A percentile compares a stretch with the other conserved stretches of the same genome.
Evolutionary conservation across 2,797 vertebrate genomes (phyloP).

Genomic region (Sphenodon punctatus): DNA sequence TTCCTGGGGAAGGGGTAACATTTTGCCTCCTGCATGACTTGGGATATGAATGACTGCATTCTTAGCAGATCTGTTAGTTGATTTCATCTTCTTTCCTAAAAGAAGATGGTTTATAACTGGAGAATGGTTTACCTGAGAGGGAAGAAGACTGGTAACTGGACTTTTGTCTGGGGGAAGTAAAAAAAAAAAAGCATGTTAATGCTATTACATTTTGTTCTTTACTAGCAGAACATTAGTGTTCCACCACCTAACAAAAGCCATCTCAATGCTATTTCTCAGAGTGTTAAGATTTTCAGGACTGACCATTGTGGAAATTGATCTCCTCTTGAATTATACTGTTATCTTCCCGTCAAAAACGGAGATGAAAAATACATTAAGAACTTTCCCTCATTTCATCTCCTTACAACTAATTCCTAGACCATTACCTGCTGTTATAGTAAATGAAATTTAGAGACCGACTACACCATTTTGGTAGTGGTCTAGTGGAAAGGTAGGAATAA

Average conservation of each 20-base stretch:
- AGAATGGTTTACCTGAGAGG: constrained; percentile 91
- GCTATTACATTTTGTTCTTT: neutral
- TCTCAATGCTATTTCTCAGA: neutral
- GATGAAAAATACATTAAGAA: neutral
- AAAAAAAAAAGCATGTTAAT: constrained; percentile 14
- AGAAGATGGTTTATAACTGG: constrained; percentile 96
- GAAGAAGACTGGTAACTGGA: constrained; percentile 88
- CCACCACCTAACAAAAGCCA: neutral
- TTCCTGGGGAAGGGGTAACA: constrained; percentile 79
- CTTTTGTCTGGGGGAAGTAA: constrained; percentile 88
- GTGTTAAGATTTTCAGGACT: constrained; percentile 6
- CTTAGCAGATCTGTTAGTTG: constrained; percentile 73
- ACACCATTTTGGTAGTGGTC: neutral
- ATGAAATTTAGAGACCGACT: fast-evolving
- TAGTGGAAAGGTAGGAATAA: neutral
- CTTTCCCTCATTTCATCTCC: neutral
- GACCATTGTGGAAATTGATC: constrained; percentile 28
- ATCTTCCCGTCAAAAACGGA: neutral
- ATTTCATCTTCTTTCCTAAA: constrained; percentile 85
- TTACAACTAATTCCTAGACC: neutral
- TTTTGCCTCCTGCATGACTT: constrained; percentile 71
- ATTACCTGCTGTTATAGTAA: neutral
- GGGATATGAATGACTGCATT: constrained; percentile 75
- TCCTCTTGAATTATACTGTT: neutral
- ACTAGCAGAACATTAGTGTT: neutral